Percentiles rank a stretch among this genome's conserved stretches.
Evolutionary conservation across 2,797 vertebrate genomes (phyloP).

Genomic region (Bothrops alternatus): DNA sequence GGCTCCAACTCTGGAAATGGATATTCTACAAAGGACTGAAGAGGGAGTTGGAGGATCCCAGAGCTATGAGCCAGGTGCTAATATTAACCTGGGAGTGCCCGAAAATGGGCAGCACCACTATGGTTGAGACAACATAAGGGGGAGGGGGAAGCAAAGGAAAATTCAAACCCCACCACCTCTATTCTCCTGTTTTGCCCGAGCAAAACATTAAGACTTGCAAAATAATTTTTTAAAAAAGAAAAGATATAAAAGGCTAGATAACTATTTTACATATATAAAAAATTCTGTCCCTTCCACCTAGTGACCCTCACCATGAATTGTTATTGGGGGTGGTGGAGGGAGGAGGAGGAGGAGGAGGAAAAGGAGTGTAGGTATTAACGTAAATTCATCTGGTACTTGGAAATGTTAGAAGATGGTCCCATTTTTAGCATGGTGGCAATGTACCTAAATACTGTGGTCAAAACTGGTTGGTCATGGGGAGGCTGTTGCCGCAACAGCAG

Average conservation of each 20-base stretch:
- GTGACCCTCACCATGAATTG: slow-evolving; percentile 72
- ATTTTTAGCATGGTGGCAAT: slow-evolving; percentile 67
- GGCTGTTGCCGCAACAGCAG: slow-evolving; percentile 67
- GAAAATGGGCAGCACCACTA: slow-evolving; percentile 71
- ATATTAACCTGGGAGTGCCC: slow-evolving; percentile 67
- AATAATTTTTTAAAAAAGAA: slow-evolving; percentile 68
- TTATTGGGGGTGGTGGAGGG: slow-evolving; percentile 33
- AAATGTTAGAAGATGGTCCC: slow-evolving; percentile 64
- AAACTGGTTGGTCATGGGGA: slow-evolving; percentile 63
- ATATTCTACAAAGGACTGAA: slow-evolving; percentile 65
- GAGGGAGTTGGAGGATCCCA: slow-evolving; percentile 56
- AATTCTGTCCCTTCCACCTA: slow-evolving; percentile 72
- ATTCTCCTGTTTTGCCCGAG: slow-evolving; percentile 64
- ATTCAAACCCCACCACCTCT: slow-evolving; percentile 58
- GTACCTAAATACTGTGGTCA: slow-evolving; percentile 73
- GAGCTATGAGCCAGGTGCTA: slow-evolving; percentile 66
- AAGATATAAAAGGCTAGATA: slow-evolving; percentile 70
- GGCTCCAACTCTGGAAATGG: slow-evolving; percentile 69
- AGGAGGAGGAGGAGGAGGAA: slow-evolving; percentile 46
- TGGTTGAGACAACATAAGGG: slow-evolving; percentile 59
- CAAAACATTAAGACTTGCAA: slow-evolving; percentile 70
- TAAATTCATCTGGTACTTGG: slow-evolving; percentile 65
- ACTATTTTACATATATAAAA: slow-evolving; percentile 74
- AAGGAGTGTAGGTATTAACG: slow-evolving; percentile 64
- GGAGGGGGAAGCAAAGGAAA: slow-evolving; percentile 62